These are phyloP conservation scores for Machimus rusticus DNA, from an alignment of 2,888 invertebrate genomes.

Conservation along the genomic window DNA sequence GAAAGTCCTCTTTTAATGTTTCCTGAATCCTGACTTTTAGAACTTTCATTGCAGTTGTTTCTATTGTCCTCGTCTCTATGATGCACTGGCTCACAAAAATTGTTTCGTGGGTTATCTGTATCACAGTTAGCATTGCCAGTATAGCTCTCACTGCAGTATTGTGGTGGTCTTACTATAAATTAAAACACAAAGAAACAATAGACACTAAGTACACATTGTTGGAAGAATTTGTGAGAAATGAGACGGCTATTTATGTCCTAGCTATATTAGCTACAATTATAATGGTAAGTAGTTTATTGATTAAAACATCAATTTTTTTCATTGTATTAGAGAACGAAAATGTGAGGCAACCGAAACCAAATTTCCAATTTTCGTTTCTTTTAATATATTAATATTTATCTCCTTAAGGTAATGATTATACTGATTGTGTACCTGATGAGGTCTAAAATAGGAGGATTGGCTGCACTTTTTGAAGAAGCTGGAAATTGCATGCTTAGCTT, in stretches of 20 bases:
- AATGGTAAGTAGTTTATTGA: slow-evolving; percentile 68
- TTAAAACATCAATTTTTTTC: neutral
- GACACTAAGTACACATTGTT: slow-evolving; percentile 63
- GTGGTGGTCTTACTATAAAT: slow-evolving; percentile 89
- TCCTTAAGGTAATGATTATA: slow-evolving; percentile 73
- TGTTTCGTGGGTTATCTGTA: slow-evolving; percentile 89
- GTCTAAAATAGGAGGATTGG: slow-evolving; percentile 81
- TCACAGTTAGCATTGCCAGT: slow-evolving; percentile 77
- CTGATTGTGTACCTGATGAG: slow-evolving; percentile 79
- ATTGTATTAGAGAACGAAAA: neutral
- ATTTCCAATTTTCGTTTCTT: neutral
- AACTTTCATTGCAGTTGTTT: slow-evolving; percentile 73
- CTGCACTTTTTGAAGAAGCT: slow-evolving; percentile 88
- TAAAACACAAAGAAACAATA: slow-evolving; percentile 65
- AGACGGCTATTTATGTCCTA: slow-evolving; percentile 83
- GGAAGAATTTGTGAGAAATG: slow-evolving; percentile 83
- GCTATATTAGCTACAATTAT: slow-evolving; percentile 87
- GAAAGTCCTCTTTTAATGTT: neutral
- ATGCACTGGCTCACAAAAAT: slow-evolving; percentile 83
- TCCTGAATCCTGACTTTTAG: neutral
- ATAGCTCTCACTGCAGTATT: slow-evolving; percentile 79
- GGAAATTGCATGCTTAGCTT: slow-evolving; percentile 85
- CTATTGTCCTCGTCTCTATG: slow-evolving; percentile 81
- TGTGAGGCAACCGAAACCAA: neutral
- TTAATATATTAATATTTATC: slow-evolving; percentile 8